Base-by-base conservation (phyloP, 1,140 invertebrate genomes). In the Apis cerana region DNA sequence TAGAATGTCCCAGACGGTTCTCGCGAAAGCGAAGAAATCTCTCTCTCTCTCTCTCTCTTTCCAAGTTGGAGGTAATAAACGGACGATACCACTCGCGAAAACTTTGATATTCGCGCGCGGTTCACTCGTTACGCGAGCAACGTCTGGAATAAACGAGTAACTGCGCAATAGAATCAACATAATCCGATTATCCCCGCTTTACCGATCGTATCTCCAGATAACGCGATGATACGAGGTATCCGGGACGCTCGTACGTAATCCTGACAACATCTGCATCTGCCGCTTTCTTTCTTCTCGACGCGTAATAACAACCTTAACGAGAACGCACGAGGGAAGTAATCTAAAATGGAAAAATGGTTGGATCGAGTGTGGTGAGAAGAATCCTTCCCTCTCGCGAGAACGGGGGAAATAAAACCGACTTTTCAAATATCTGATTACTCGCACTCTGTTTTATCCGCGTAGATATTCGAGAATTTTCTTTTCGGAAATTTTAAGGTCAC, bases 101-200 rank as follows among this genome's bases (percentile, higher is more conserved):
- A 76, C 62, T 68, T 82, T 68, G 62, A 58, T 68, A 59, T 23
- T 9, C 8, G 2, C 12, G 10, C 50, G 13, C 17, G 9, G 23
- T 15, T 15, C 23, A 23, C 54, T 50, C 27, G 59, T 27, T 48
- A 56, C 21, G 61, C 61, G 61, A 48, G 64, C 56, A 27, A 72
- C 48, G 77, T 43, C 23, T 1, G 65, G 48, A 82, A 76, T 59
- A 59, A 76, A 82, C 72, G 80, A 82, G 64, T 76, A 76, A 76
- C 54, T 64, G 17, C 19, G 52, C 71, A n/a, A 72, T 61, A 72
- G 62, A 64, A 82, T 76, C 80, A 76, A 69, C 43, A 48, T 75
- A 75, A 81, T 81, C 80, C 72, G 72, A 81, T 81, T 81, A 81
- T 58, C 62, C 52, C n/a, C 62, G 52, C 80, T 58, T 67, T 33